Evolutionary conservation across 2,888 invertebrate species (phyloP), one percentile per base, ranked within the genome.

Genomic region (Muscina levida): DNA sequence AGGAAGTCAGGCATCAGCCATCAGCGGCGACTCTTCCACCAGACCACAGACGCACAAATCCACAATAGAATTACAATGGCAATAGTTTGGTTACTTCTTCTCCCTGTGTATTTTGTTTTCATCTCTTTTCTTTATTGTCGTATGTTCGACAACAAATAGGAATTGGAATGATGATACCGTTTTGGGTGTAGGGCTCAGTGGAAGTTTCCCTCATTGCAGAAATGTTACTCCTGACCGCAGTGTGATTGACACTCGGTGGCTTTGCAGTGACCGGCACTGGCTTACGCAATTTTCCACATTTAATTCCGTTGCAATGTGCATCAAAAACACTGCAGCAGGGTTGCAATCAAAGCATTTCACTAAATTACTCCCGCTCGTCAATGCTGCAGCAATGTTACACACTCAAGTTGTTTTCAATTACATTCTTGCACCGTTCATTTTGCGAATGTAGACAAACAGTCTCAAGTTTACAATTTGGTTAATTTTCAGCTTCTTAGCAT

Each of bases 1-100:
- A 77, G 81, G 77, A 81, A 81, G 68, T 75, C 74, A 81, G 70
- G 70, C 67, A 81, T 48, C 51, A 75, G 77, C 62, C 31, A 31
- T 31, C 31, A 31, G 31, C 31, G 8, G 3, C 26, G 56, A 76
- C 77, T 74, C 46, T 51, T 77, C 72, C 56, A 31, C 72, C 2
- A 73, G 74, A 67, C 77, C 81, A 57, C 77, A 77, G 74, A 81
- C 81, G 81, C 81, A 81, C 72, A 77, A 74, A 77, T 77, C 72
- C 77, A 72, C 81, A 72, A 81, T 75, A 57, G 77, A 68, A 75
- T 72, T 81, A 68, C 81, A 77, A 81, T 81, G 74, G 81, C 77
- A 77, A 77, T 77, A 71, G 74, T 81, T 74, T 75, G 77, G 81
- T 72, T 81, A 59, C 57, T 73, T 72, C 10, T 62, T 62, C 22